These are phyloP conservation scores for Hippocampus comes DNA, from an alignment of 2,113 vertebrate species.

Conservation along the genomic window DNA sequence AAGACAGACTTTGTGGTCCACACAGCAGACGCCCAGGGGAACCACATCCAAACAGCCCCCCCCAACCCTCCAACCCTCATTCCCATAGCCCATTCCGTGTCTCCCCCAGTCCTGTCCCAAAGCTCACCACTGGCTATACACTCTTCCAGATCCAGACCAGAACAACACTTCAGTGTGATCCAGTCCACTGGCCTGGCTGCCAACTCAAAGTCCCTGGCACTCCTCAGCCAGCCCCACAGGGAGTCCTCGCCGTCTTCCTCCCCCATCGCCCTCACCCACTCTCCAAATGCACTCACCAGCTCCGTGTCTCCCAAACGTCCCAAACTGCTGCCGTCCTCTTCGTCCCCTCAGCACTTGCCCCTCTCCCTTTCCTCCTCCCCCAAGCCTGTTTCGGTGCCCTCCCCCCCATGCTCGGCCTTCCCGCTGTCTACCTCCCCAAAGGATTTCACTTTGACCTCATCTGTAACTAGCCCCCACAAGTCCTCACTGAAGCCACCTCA, in stretches of 20 bases:
- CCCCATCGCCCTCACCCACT: constrained; percentile 63
- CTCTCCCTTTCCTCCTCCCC: constrained; percentile 74
- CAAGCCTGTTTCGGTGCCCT: constrained; percentile 71
- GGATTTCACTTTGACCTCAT: constrained; percentile 62
- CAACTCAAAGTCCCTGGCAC: constrained; percentile 85
- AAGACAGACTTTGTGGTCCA: constrained; percentile 72
- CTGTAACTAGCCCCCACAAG: constrained; percentile 59
- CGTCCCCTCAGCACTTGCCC: constrained; percentile 64
- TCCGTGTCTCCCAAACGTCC: constrained; percentile 78
- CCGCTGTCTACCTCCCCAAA: constrained; percentile 66
- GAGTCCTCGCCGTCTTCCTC: constrained; percentile 75
- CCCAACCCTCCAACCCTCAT: constrained; percentile 80
- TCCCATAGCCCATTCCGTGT: constrained; percentile 81
- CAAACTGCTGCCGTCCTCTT: constrained; percentile 68
- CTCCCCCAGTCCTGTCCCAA: constrained; percentile 83
- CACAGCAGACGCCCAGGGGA: constrained; percentile 75
- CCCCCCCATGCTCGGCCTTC: constrained; percentile 59
- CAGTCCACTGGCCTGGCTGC: constrained; percentile 93
- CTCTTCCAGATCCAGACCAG: constrained; percentile 85
- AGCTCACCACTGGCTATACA: constrained; percentile 84
- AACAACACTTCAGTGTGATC: constrained; percentile 96
- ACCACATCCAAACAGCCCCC: constrained; percentile 79
- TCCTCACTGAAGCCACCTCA: constrained; percentile 46
- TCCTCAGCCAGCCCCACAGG: constrained; percentile 84
- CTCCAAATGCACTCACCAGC: constrained; percentile 51